Percentiles rank a stretch among this genome's conserved stretches.
These are phyloP conservation scores for Decapterus maruadsi DNA, from an alignment of 2,797 vertebrate species.

Conservation along the genomic window DNA sequence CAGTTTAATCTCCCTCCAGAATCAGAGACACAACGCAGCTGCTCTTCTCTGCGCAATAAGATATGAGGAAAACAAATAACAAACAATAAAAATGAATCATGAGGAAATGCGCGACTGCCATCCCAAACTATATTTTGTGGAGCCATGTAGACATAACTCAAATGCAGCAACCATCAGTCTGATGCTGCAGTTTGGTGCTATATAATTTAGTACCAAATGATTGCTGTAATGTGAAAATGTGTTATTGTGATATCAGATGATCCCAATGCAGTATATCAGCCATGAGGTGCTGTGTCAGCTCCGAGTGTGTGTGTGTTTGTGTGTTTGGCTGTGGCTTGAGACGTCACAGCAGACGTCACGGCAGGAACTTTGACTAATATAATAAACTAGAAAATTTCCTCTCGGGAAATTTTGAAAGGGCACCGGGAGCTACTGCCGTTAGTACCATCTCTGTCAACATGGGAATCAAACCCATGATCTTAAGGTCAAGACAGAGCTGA, in stretches of 20 bases:
- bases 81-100: constrained; percentile 21
- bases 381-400: too few relatives aligned
- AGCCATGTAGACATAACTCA: background rate
- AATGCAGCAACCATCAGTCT: background rate
- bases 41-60: background rate
- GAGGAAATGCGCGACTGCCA: background rate
- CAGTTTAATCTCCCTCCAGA: background rate
- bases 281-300: constrained; percentile 5
- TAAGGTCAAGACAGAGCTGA: too few relatives aligned
- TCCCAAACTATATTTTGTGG: constrained; percentile 9
- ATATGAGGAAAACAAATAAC: constrained; percentile 1
- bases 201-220: constrained; percentile 18
- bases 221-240: constrained; percentile 14
- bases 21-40: background rate
- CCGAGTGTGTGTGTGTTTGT: background rate
- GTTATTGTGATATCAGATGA: background rate
- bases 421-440: too few relatives aligned
- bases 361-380: background rate
- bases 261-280: background rate
- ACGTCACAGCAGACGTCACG: background rate
- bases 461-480: too few relatives aligned
- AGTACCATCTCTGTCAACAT: too few relatives aligned
- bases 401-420: too few relatives aligned
- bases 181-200: background rate
- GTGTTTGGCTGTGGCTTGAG: background rate